These are phyloP conservation scores for Amphipyra tragopoginis DNA, from an alignment of 2,888 invertebrate species.

Conservation along the genomic window DNA sequence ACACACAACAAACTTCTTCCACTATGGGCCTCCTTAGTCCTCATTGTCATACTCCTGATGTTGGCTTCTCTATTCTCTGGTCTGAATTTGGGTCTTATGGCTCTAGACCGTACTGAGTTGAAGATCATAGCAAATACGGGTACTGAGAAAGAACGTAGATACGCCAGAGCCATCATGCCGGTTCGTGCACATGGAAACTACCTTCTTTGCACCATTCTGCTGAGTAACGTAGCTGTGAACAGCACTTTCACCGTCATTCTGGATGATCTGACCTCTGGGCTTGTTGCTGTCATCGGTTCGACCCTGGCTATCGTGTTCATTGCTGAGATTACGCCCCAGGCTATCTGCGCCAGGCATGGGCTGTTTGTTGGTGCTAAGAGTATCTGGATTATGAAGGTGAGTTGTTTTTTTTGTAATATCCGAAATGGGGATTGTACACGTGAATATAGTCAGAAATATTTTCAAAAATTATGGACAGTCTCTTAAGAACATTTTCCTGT, in stretches of 20 bases:
- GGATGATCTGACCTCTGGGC: constrained; percentile 97
- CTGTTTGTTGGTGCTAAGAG: constrained; percentile 98
- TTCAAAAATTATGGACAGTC: too few species aligned
- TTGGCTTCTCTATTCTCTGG: constrained; percentile 99
- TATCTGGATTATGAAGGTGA: constrained; percentile 95
- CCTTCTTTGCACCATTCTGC: constrained; percentile 94
- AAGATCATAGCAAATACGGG: constrained; percentile 98
- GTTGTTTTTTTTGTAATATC: constrained; percentile 30
- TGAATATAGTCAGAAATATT: too few species aligned
- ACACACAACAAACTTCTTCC: constrained; percentile 94
- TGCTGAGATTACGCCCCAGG: constrained; percentile 99
- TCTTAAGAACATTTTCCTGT: too few species aligned
- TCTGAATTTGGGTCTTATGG: constrained; percentile 98
- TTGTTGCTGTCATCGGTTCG: constrained; percentile 96
- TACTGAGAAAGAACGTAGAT: constrained; percentile 94
- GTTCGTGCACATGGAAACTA: constrained; percentile 98
- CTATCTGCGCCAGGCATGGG: constrained; percentile 98
- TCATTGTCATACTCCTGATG: constrained; percentile 93
- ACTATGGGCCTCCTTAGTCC: constrained; percentile 93
- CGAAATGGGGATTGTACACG: too few species aligned
- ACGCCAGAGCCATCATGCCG: constrained; percentile 97
- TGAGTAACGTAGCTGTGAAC: constrained; percentile 98
- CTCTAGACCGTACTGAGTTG: constrained; percentile 97
- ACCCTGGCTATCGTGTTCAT: constrained; percentile 98
- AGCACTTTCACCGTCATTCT: constrained; percentile 98